These are phyloP conservation scores for Drosophila mulleri DNA, from an alignment of 2,888 invertebrate genomes.

Conservation along the genomic window DNA sequence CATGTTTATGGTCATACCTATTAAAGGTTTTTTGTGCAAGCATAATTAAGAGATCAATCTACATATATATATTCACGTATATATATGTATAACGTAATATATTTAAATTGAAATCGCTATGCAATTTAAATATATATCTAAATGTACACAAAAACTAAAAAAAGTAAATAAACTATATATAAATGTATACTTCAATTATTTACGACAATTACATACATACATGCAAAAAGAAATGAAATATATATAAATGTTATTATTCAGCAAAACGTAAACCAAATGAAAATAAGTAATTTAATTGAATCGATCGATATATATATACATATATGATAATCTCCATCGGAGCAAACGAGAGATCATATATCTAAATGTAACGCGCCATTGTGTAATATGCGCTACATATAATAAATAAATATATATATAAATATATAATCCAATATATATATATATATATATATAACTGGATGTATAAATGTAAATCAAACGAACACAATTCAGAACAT, in stretches of 20 bases:
- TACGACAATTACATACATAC: slow-evolving; percentile 16
- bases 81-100: slow-evolving; percentile 13
- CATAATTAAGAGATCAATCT: slow-evolving; percentile 18
- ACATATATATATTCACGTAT: neutral
- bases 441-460: slow-evolving; percentile 40
- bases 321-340: neutral
- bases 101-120: slow-evolving; percentile 17
- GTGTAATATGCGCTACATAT: slow-evolving; percentile 73
- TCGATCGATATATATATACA: slow-evolving; percentile 32
- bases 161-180: slow-evolving; percentile 15
- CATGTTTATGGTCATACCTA: slow-evolving; percentile 72
- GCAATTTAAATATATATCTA: slow-evolving; percentile 49
- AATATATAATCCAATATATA: slow-evolving; percentile 33
- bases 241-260: slow-evolving; percentile 48
- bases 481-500: slow-evolving; percentile 47
- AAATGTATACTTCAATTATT: slow-evolving; percentile 38
- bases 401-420: slow-evolving; percentile 18
- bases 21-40: slow-evolving; percentile 79
- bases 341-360: slow-evolving; percentile 30
- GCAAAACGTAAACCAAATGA: slow-evolving; percentile 15
- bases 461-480: slow-evolving; percentile 66
- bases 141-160: slow-evolving; percentile 2
- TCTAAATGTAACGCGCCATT: slow-evolving; percentile 67
- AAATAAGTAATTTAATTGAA: slow-evolving; percentile 25
- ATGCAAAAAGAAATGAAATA: slow-evolving; percentile 28